Evolutionary conservation across 2,113 vertebrate species (phyloP), one percentile per base, ranked within the genome.

Genomic region (Rhynchomys soricoides): DNA sequence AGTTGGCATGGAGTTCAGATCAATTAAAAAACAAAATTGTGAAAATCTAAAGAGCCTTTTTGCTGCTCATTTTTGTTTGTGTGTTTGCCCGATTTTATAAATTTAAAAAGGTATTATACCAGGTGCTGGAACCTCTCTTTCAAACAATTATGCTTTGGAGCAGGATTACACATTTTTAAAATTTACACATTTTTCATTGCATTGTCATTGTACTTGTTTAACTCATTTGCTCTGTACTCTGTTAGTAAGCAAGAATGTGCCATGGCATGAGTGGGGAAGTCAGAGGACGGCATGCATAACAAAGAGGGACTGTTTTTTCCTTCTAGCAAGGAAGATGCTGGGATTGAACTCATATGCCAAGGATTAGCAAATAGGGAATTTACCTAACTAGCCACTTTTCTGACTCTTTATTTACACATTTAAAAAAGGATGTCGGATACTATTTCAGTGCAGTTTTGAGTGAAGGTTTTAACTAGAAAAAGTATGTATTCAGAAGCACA

Each of bases 1-100:
- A 50, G 59, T 89, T 96, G 88, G 81, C 75, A 73, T 43, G 62
- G 43, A 93, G 64, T 94, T 95, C 79, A 96, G 29, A 92, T 92
- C 71, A 95, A 82, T 77, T 97, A 37, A 90, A 89, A 43, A 40
- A 94, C 21, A 78, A 55, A 73, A 89, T 90, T 59, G 19, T 75
- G 64, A 94, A 96, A 91, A 89, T 79, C 52, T 62, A 93, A 68
- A 77, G 11, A 73, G 34, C 17, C 29, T 13, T 92, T 95, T 86
- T 50, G 43, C 94, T n/a, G 90, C 93, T 95, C 40, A 90, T 34
- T 85, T 78, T n/a, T 82, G 55, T 59, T 81, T 83, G 11, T 79
- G 78, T 73, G 45, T 62, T 73, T 73, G 70, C 19, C 43, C 81
- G 8, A 87, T 59, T 97, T 95, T 93, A 62, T 31, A 96, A 88